A percentile compares a stretch with the other conserved stretches of the same genome.
phyloP scores from a whole-genome alignment of 1,140 invertebrate genomes.

The Neodiprion lecontei region DNA sequence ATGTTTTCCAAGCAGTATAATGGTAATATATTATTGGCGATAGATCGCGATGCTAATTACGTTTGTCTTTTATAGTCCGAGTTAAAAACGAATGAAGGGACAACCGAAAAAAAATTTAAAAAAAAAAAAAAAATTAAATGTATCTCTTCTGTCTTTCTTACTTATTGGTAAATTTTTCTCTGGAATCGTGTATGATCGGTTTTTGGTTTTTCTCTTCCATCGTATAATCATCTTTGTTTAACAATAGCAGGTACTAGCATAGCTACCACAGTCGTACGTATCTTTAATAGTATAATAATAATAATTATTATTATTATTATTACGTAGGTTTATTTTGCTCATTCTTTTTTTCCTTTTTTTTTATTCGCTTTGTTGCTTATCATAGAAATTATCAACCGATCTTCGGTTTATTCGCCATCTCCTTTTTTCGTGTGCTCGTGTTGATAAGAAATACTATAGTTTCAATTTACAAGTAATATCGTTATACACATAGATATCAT shows the following conservation, averaged over 20 bases:
- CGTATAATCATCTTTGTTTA: constrained; percentile 43
- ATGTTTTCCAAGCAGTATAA: too few relatives aligned
- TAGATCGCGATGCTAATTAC: too few relatives aligned
- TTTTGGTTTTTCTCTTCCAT: background rate
- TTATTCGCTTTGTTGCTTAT: constrained; percentile 3
- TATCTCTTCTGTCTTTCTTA: background rate
- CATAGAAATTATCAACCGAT: background rate
- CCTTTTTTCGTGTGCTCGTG: background rate
- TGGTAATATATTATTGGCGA: background rate
- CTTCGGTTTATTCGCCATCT: background rate
- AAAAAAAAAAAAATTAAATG: background rate
- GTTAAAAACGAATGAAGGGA: background rate
- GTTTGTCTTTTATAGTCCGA: background rate
- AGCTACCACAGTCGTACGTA: constrained; percentile 64
- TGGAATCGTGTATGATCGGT: background rate
- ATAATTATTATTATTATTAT: background rate
- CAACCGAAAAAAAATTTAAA: too few relatives aligned
- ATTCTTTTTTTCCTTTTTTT: constrained; percentile 9
- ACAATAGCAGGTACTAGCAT: constrained; percentile 64
- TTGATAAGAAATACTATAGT: too few relatives aligned
- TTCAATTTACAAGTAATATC: too few relatives aligned
- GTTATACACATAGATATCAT: too few relatives aligned
- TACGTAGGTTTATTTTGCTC: background rate
- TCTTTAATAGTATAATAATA: constrained; percentile 53
- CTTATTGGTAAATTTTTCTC: background rate